A percentile compares a stretch with the other conserved stretches of the same genome.
Conservation (phyloP, 2,113 vertebrate genomes). For the Archocentrus centrarchus region DNA sequence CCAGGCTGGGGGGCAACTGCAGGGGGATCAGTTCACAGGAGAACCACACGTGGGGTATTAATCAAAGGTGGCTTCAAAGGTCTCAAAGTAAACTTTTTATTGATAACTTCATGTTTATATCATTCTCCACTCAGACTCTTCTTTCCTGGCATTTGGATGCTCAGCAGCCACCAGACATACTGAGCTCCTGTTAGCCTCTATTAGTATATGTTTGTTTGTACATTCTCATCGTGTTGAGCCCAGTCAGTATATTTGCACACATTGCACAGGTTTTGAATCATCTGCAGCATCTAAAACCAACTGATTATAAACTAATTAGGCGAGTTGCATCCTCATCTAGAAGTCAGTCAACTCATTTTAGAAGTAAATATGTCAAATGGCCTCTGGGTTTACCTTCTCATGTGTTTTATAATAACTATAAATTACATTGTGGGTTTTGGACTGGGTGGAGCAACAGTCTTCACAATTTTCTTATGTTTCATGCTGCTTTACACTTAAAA, state of each 20-base stretch:
- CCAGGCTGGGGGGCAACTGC: slow-evolving; percentile 19
- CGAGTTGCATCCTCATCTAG: neutral
- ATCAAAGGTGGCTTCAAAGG: slow-evolving; percentile 63
- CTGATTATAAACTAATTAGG: neutral
- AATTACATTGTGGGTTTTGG: too few relatives aligned
- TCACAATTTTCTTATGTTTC: neutral
- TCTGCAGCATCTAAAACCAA: neutral
- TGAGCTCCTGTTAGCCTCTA: neutral
- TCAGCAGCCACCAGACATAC: neutral
- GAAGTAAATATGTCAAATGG: neutral
- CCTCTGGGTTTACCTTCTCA: neutral
- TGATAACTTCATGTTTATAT: slow-evolving; percentile 28
- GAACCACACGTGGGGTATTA: slow-evolving; percentile 56
- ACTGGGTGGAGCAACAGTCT: neutral
- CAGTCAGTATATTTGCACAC: neutral
- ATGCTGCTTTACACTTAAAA: neutral
- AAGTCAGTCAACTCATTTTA: neutral
- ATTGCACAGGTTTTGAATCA: neutral
- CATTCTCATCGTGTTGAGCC: neutral
- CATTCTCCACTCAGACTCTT: slow-evolving; percentile 8
- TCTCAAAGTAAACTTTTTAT: slow-evolving; percentile 37
- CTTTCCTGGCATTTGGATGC: slow-evolving; percentile 19
- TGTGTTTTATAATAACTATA: neutral
- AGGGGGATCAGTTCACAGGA: slow-evolving; percentile 54
- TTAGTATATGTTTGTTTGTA: slow-evolving; percentile 1